Conservation (phyloP, 2,113 vertebrate species). For the Cyphomyrus plagiostoma region DNA sequence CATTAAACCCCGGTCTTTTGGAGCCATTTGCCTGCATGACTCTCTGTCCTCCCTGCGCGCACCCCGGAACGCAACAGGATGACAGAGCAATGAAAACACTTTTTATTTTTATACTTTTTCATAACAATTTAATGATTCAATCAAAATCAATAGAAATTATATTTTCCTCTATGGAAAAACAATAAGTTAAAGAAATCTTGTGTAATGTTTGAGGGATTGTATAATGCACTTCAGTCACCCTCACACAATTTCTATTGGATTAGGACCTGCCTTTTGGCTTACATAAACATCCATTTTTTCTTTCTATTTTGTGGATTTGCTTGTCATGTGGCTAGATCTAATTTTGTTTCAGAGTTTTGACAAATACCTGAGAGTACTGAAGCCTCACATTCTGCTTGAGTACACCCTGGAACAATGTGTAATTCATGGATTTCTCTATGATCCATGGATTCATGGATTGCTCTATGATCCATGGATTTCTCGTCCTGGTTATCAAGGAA, state of each 20-base stretch:
- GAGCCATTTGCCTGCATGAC: no score
- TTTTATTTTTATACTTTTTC: no score
- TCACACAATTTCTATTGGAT: neutral
- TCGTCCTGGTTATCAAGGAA: no score
- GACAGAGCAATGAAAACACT: no score
- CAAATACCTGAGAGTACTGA: neutral
- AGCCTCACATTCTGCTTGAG: neutral
- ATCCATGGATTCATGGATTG: neutral
- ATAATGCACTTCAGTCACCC: neutral
- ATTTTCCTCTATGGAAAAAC: no score
- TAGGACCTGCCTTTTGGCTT: neutral
- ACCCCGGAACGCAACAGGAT: no score
- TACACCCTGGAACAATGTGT: neutral
- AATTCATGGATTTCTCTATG: neutral
- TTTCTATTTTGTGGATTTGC: neutral
- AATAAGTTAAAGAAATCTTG: neutral
- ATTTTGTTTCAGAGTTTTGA: neutral
- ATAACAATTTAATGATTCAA: no score
- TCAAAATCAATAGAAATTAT: no score
- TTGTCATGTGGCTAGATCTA: neutral
- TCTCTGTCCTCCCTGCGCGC: no score
- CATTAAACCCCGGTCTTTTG: no score
- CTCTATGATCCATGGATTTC: no score
- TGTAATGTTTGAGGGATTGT: neutral
- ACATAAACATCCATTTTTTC: neutral